These are phyloP conservation scores for Brachycybe producta DNA, from an alignment of 2,888 invertebrate species.

Conservation along the genomic window DNA sequence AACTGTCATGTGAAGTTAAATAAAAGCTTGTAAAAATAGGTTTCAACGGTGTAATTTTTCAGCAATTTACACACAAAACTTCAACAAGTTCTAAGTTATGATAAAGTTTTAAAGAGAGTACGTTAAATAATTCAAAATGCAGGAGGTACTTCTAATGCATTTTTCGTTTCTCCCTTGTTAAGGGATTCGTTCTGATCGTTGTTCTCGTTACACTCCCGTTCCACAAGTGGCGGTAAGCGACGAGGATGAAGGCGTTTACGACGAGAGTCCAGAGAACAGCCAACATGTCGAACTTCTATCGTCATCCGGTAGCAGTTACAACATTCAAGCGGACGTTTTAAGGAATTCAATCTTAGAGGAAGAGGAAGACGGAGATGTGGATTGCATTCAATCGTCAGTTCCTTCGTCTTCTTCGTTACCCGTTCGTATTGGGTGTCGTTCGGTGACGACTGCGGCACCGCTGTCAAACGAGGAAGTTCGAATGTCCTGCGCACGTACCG, in stretches of 20 bases:
- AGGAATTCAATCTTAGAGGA: no score
- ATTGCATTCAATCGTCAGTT: background rate
- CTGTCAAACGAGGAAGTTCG: background rate
- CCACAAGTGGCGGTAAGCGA: slow-evolving; percentile 12
- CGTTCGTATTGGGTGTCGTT: background rate
- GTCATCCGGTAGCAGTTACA: background rate
- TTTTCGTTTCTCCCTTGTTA: no score
- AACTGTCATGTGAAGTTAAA: no score
- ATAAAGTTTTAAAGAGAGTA: no score
- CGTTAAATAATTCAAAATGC: no score
- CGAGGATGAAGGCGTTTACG: slow-evolving; percentile 13
- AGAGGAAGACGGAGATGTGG: background rate
- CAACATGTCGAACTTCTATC: slow-evolving; percentile 6
- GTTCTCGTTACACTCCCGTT: slow-evolving; percentile 3
- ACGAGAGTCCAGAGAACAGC: slow-evolving; percentile 10
- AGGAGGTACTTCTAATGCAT: no score
- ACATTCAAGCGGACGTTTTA: background rate
- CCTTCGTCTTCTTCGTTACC: background rate
- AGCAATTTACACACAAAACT: no score
- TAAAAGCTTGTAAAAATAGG: no score
- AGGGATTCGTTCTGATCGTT: slow-evolving; percentile 3
- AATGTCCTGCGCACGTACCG: background rate
- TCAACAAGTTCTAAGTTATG: no score
- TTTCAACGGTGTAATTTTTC: no score
- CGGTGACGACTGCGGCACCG: background rate